Evolutionary conservation across 2,888 invertebrate species (phyloP).

Genomic region (Ormyrus thymus): DNA sequence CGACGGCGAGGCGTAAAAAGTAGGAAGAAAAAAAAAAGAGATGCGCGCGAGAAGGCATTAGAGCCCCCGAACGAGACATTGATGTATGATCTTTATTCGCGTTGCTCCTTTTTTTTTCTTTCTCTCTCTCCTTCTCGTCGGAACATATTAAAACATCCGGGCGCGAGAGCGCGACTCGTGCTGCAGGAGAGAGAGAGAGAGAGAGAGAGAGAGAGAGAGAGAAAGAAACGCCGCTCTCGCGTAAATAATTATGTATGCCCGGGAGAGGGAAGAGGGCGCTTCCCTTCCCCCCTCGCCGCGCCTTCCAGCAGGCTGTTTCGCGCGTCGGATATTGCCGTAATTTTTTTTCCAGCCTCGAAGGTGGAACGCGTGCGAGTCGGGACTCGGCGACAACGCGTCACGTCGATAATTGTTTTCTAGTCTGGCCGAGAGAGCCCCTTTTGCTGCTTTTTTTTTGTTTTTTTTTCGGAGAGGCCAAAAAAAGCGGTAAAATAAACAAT

Average conservation of each 20-base stretch:
- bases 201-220: conserved; percentile 9
- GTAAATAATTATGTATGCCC: conserved; percentile 54
- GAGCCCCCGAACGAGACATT: conserved; percentile 51
- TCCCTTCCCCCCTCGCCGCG: conserved; percentile 7
- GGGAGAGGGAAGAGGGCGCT: conserved; percentile 16
- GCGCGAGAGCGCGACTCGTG: background rate
- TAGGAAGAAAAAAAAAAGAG: conserved; percentile 6
- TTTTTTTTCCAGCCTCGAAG: conserved; percentile 59
- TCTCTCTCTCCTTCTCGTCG: background rate
- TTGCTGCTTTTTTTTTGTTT: background rate
- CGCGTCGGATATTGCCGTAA: conserved; percentile 60
- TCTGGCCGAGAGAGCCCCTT: background rate
- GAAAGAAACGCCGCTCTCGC: conserved; percentile 43
- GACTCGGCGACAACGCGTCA: conserved; percentile 40
- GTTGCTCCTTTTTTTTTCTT: conserved; percentile 23
- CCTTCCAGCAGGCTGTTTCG: conserved; percentile 18
- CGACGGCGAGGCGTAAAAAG: conserved; percentile 17
- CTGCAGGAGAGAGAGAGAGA: background rate
- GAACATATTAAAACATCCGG: conserved; percentile 52
- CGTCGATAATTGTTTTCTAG: conserved; percentile 55
- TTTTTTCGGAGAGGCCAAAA: conserved; percentile 8
- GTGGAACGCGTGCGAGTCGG: conserved; percentile 18
- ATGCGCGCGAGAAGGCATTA: conserved; percentile 49
- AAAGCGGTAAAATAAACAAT: conserved; percentile 4
- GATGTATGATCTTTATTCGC: conserved; percentile 54